These are phyloP conservation scores for Diaperis boleti DNA, from an alignment of 2,888 invertebrate genomes.

Conservation along the genomic window DNA sequence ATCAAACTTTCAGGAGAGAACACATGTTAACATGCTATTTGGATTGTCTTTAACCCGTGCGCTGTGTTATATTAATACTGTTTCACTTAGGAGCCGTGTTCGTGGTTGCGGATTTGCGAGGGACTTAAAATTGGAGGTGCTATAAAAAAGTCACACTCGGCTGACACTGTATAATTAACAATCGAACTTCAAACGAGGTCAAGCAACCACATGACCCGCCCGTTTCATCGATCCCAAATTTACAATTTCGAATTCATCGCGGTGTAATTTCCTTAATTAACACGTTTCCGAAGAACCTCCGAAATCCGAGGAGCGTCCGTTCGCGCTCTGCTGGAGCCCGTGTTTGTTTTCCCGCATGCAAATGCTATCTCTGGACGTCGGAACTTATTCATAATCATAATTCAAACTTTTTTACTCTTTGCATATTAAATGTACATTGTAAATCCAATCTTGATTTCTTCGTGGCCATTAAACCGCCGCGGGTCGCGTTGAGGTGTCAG, in stretches of 20 bases:
- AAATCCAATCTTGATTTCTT: slow-evolving; percentile 11
- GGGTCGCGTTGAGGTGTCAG: slow-evolving; percentile 3
- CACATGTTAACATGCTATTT: slow-evolving; percentile 58
- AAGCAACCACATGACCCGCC: too few species aligned
- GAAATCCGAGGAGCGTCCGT: background rate
- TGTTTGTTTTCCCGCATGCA: slow-evolving; percentile 10
- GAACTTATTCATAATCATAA: slow-evolving; percentile 15
- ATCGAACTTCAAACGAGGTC: too few species aligned
- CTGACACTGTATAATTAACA: too few species aligned
- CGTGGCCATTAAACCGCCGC: slow-evolving; percentile 12
- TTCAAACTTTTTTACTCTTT: slow-evolving; percentile 17
- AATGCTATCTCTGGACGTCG: slow-evolving; percentile 11
- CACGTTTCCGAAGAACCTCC: slow-evolving; percentile 4
- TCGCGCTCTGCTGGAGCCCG: background rate
- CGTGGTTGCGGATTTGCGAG: slow-evolving; percentile 44
- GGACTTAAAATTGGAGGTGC: too few species aligned
- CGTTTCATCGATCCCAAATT: background rate
- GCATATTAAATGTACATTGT: slow-evolving; percentile 14
- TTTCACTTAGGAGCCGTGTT: slow-evolving; percentile 42
- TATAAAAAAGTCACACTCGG: too few species aligned
- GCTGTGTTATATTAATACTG: slow-evolving; percentile 44
- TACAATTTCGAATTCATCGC: slow-evolving; percentile 4
- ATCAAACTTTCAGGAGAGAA: slow-evolving; percentile 56
- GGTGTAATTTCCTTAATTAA: slow-evolving; percentile 23
- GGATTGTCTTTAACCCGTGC: slow-evolving; percentile 50